Evolutionary conservation across 1,140 invertebrate species (phyloP).

Genomic region (Heterodera schachtii): DNA sequence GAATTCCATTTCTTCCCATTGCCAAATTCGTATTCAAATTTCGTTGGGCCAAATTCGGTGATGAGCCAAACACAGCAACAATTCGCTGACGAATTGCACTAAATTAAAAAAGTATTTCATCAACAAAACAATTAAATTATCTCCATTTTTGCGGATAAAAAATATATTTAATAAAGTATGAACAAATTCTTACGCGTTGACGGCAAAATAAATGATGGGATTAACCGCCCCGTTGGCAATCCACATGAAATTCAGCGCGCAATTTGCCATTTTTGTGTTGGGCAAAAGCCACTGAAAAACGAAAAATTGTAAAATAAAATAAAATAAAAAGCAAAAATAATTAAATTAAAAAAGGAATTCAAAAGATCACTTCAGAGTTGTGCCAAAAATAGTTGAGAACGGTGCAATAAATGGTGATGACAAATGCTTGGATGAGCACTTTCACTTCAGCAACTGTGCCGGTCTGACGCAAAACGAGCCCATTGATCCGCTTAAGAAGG

Average conservation of each 20-base stretch:
- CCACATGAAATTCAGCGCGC: constrained; percentile 57
- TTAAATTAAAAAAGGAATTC: background rate
- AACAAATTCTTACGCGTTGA: constrained; percentile 41
- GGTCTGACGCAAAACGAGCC: background rate
- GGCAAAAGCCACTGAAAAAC: constrained; percentile 47
- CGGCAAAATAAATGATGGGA: constrained; percentile 54
- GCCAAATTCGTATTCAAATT: no score
- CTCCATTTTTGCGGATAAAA: no score
- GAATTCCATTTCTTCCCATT: no score
- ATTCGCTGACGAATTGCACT: background rate
- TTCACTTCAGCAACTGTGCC: constrained; percentile 39
- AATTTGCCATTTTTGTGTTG: constrained; percentile 42
- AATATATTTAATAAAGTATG: no score
- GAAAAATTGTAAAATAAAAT: background rate
- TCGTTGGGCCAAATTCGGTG: no score
- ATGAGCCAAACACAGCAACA: background rate
- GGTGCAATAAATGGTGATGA: constrained; percentile 53
- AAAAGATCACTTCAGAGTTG: constrained; percentile 42
- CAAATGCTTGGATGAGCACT: constrained; percentile 53
- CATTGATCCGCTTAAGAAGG: background rate
- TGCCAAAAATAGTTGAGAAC: constrained; percentile 57
- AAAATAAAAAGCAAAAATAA: background rate
- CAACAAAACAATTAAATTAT: no score
- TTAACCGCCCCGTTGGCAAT: constrained; percentile 55
- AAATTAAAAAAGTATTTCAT: background rate